A percentile compares a stretch with the other conserved stretches of the same genome.
These are phyloP conservation scores for Bradypus variegatus DNA, from an alignment of 2,797 vertebrate species.

Conservation along the genomic window DNA sequence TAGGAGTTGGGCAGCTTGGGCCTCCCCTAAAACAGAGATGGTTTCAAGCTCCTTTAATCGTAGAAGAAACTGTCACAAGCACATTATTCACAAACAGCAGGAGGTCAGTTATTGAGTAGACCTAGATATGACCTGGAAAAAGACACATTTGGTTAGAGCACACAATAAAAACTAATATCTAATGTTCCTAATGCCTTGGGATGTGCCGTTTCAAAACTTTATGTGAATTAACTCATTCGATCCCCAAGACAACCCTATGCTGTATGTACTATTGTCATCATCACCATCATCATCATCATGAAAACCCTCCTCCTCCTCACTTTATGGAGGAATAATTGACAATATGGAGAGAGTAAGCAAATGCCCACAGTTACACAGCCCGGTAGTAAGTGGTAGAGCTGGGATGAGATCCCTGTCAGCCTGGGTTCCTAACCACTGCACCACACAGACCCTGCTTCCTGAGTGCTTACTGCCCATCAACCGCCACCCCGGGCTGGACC, in stretches of 20 bases:
- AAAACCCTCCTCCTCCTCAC: background rate
- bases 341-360: fast-evolving
- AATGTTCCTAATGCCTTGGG: background rate
- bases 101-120: background rate
- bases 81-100: background rate
- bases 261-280: no score
- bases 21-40: background rate
- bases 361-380: no score
- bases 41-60: background rate
- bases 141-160: background rate
- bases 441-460: fast-evolving
- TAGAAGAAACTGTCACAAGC: background rate
- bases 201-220: background rate
- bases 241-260: background rate
- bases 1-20: background rate
- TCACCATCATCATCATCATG: background rate
- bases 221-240: background rate
- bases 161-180: background rate
- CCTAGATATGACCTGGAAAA: background rate
- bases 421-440: background rate
- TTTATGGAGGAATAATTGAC: background rate
- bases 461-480: background rate
- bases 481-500: background rate
- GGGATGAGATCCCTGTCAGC: background rate
- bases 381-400: no score